These are phyloP conservation scores for Vanessa tameamea DNA, from an alignment of 1,140 invertebrate genomes.

Conservation along the genomic window DNA sequence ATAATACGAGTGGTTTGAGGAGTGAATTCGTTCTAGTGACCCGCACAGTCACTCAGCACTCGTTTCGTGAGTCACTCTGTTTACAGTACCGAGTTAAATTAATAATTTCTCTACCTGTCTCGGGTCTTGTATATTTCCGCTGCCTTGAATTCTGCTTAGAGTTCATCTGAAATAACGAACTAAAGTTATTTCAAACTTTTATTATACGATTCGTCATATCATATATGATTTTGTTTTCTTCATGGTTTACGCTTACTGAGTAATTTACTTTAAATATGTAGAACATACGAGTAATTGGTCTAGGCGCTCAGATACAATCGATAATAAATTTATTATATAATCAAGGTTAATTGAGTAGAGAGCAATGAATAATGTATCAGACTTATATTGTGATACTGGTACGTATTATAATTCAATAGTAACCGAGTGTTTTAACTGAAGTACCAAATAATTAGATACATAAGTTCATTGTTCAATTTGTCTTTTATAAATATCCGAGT, in stretches of 20 bases:
- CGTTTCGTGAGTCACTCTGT: constrained; percentile 37
- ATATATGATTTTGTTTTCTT: background rate
- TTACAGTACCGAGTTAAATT: constrained; percentile 25
- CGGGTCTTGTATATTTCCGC: constrained; percentile 12
- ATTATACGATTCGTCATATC: background rate
- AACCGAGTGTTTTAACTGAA: background rate
- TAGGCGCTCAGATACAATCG: background rate
- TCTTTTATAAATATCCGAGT: too few species aligned
- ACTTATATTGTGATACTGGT: background rate
- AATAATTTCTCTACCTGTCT: constrained; percentile 27
- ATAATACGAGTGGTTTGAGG: constrained; percentile 53
- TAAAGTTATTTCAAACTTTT: background rate
- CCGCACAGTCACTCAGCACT: constrained; percentile 48
- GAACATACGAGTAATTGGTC: background rate
- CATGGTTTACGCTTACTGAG: too few species aligned
- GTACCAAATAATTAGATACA: background rate
- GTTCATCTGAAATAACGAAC: constrained; percentile 6
- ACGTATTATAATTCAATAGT: too few species aligned
- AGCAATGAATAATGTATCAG: background rate
- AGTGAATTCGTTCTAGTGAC: constrained; percentile 58
- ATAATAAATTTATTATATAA: background rate
- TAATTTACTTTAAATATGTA: too few species aligned
- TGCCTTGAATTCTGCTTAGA: constrained; percentile 5
- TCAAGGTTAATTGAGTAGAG: constrained; percentile 2
- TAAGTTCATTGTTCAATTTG: too few species aligned